A percentile compares a stretch with the other conserved stretches of the same genome.
Conservation (phyloP, 2,113 vertebrate species). For the Poeciliopsis turrubarensis region DNA sequence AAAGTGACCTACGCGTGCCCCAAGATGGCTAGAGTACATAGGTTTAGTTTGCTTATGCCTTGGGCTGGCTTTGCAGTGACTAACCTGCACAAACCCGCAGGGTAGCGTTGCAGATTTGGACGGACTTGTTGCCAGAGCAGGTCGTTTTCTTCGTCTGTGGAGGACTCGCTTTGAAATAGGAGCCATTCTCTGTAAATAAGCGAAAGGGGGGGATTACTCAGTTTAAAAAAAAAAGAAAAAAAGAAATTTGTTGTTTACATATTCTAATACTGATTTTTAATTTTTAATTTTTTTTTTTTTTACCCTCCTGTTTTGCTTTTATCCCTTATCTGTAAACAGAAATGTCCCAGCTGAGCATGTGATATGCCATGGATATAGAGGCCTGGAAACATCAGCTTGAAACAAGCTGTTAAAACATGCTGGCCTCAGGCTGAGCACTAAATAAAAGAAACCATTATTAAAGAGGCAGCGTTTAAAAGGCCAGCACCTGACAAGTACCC, state of each 20-base stretch:
- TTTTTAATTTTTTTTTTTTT: too few relatives aligned
- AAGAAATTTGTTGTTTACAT: neutral
- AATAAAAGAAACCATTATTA: constrained; percentile 62
- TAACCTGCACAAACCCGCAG: constrained; percentile 59
- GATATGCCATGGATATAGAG: neutral
- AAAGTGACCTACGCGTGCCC: too few relatives aligned
- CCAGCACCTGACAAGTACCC: constrained; percentile 53
- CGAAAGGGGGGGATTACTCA: too few relatives aligned
- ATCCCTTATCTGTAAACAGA: neutral
- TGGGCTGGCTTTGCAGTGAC: constrained; percentile 7
- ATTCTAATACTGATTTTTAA: neutral
- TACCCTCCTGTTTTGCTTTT: neutral
- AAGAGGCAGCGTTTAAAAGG: constrained; percentile 20
- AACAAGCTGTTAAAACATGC: neutral
- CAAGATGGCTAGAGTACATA: neutral
- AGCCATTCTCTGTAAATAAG: constrained; percentile 45
- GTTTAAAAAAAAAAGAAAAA: neutral
- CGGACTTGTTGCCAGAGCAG: constrained; percentile 32
- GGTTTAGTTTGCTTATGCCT: neutral
- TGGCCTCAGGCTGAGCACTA: constrained; percentile 38
- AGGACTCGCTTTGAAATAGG: constrained; percentile 36
- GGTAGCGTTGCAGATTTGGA: constrained; percentile 35
- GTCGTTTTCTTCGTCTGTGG: constrained; percentile 41
- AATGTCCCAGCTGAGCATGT: neutral
- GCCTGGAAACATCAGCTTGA: neutral